Evolutionary conservation across 2,113 vertebrate species (phyloP).

Genomic region (Mobula hypostoma): DNA sequence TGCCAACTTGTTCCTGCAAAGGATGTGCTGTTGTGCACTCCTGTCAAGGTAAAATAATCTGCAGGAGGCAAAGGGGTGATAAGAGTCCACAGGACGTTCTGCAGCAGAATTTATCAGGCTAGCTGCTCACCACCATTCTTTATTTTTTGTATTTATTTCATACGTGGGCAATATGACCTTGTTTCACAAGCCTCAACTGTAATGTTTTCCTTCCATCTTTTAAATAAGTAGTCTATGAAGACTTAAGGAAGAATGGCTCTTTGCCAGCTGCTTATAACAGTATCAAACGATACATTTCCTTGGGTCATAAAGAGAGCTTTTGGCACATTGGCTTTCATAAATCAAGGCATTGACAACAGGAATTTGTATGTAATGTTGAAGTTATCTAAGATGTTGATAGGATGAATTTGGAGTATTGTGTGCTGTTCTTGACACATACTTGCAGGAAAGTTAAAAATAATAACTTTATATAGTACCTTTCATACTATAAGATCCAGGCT

Average conservation of each 20-base stretch:
- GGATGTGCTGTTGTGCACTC: background rate
- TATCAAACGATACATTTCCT: too few species aligned
- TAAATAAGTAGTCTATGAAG: background rate
- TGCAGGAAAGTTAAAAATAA: too few species aligned
- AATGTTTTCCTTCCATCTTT: background rate
- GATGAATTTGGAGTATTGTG: too few species aligned
- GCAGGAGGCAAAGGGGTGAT: background rate
- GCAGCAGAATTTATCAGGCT: background rate
- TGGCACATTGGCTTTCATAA: too few species aligned
- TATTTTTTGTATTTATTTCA: background rate
- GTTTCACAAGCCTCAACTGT: background rate
- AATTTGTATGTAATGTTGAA: too few species aligned
- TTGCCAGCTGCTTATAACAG: background rate
- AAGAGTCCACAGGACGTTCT: background rate
- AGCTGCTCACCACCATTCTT: background rate
- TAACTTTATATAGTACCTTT: too few species aligned
- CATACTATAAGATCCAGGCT: too few species aligned
- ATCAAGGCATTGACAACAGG: too few species aligned
- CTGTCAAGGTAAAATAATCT: background rate
- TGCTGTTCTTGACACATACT: too few species aligned
- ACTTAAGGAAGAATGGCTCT: background rate
- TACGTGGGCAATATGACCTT: background rate
- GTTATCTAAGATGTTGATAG: too few species aligned
- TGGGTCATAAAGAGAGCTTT: too few species aligned
- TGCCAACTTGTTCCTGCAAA: background rate